Evolutionary conservation across 2,797 vertebrate species (phyloP), one percentile per base, ranked within the genome.

Genomic region (Melanotaenia maccullochi): DNA sequence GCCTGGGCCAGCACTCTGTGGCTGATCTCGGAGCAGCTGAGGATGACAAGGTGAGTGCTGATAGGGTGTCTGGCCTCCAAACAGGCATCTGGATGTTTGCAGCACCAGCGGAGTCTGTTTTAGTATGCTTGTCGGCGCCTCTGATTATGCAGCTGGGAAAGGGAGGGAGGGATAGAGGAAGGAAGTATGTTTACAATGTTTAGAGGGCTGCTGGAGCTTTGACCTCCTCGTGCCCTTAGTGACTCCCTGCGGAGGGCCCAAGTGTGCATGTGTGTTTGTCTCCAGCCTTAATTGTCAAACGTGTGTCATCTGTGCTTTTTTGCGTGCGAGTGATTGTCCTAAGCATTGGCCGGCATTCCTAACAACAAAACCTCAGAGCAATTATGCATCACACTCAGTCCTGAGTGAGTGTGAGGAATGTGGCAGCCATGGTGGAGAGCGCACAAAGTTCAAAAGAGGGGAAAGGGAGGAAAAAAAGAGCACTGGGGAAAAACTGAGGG

Each of bases 11-110:
- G 72, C 87, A 51, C 1, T 68, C 81, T 9, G 68, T 7, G 82
- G 93, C 87, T 58, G 95, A 96, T 81, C 93, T 94, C 72, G 96
- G 93, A 89, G 78, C 88, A 35, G 95, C 94, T 62, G 88, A 92
- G 52, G 88, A 86, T 84, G 96, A 89, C 95, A 92, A 90, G 91
- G 92, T 93, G 87, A 87, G 91, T 9, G 74, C 71, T 66, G 77
- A 72, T 71, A 49, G 62, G 73, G 65, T 22, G 78, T 73, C 66
- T 70, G 75, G 65, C 64, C 18, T 6, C 2, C 70, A 79, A 69
- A 35, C 25, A 58, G 60, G 71, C 68, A 63, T 78, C 80, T 80
- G 84, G 76, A 65, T 82, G 84, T 83, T 79, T 81, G 79, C 65
- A 63, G 78, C 84, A 51, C 69, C 65, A 9, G 75, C 59, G 76